These are phyloP conservation scores for Carollia perspicillata DNA, from an alignment of 2,113 vertebrate species.

Conservation along the genomic window DNA sequence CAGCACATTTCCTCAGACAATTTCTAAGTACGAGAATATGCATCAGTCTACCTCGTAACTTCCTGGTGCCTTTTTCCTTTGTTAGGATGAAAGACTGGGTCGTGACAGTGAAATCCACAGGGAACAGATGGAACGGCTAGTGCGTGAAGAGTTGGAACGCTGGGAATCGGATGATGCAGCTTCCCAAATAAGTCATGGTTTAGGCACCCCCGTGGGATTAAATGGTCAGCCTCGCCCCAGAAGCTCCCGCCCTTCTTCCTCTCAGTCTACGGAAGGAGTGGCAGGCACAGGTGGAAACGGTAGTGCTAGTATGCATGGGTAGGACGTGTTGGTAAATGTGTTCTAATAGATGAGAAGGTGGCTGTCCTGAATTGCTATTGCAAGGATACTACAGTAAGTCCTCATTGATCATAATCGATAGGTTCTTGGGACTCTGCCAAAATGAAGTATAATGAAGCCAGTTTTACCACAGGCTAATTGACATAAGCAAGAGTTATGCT, in stretches of 20 bases:
- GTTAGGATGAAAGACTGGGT: slow-evolving; percentile 91
- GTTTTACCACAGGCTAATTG: neutral
- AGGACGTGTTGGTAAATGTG: slow-evolving; percentile 40
- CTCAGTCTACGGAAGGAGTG: slow-evolving; percentile 88
- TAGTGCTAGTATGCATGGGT: slow-evolving; percentile 80
- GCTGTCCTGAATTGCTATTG: neutral
- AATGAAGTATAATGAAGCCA: too few relatives aligned
- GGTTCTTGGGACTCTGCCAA: neutral
- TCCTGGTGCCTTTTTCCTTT: neutral
- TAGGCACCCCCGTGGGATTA: slow-evolving; percentile 82
- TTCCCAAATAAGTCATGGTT: slow-evolving; percentile 89
- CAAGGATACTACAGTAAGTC: neutral
- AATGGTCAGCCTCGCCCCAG: slow-evolving; percentile 81
- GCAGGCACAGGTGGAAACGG: slow-evolving; percentile 78
- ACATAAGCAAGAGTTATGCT: neutral
- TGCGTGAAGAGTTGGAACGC: slow-evolving; percentile 93
- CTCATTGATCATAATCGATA: too few relatives aligned
- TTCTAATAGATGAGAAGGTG: neutral
- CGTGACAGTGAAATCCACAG: slow-evolving; percentile 88
- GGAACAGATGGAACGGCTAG: slow-evolving; percentile 94
- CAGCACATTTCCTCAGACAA: neutral
- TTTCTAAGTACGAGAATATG: neutral
- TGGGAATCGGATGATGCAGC: slow-evolving; percentile 93
- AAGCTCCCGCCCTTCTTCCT: slow-evolving; percentile 86
- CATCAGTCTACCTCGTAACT: neutral